Base-by-base conservation (phyloP, 2,888 invertebrate genomes). In the Thymelicus sylvestris region DNA sequence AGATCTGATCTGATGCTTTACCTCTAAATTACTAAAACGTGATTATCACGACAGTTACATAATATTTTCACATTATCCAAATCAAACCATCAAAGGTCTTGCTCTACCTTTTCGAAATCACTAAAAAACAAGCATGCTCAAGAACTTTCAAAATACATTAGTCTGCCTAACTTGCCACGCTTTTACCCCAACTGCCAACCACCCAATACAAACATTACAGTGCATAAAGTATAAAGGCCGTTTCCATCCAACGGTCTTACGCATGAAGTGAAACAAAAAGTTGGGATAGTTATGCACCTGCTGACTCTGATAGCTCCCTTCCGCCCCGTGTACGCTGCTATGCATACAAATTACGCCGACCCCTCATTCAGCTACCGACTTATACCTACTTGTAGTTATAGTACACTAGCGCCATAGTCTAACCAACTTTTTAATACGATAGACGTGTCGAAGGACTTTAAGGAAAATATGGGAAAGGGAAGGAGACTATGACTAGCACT, bases 221-320 rank as follows among this genome's bases (percentile, higher is more conserved):
- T 55, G 24, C 55, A 55, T 24, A 55, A 55, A 39, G n/a, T 12
- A 59, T 13, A 39, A 7, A 7, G 39, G 13, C 6, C 38, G n/a
- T 41, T 44, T 44, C 8, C 7, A 55, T 55, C 61, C 61, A 50
- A 39, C 48, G 61, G 67, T n/a, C 7, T 61, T 62, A 62, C 52
- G 50, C 67, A 55, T 67, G 50, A 39, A 52, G 59, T 66, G 15
- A 24, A n/a, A 48, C 50, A 44, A 67, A 62, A 67, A 24, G 47
- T 44, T 15, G 48, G 66, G 39, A 47, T 67, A 71, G 70, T 72
- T 73, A 73, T 71, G 74, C 77, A 77, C 76, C 73, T 76, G 75
- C 74, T 67, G 72, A 64, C 71, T 72, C 59, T 71, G 74, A 77
- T 74, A 72, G 71, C 76, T 70, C 72, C 72, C 76, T 77, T 77